A percentile compares a stretch with the other conserved stretches of the same genome.
Conservation (phyloP, 2,797 vertebrate species). For the Myotis vivesi region DNA sequence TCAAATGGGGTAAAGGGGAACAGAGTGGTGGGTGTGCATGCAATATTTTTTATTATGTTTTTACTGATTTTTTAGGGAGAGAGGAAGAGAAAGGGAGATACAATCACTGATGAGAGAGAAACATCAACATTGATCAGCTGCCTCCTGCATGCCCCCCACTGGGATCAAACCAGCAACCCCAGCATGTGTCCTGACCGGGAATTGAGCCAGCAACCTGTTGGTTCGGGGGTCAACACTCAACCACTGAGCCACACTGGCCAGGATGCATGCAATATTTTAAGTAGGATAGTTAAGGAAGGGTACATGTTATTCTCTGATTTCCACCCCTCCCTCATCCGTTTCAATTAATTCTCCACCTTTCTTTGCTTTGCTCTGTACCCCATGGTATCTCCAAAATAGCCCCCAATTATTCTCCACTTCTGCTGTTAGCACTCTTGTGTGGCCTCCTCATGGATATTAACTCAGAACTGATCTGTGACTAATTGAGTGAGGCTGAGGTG, state of each 20-base stretch:
- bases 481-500: not conserved
- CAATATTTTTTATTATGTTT: not conserved
- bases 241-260: too few relatives aligned
- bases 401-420: not conserved
- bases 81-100: too few relatives aligned
- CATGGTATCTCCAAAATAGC: not conserved
- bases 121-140: too few relatives aligned
- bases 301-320: not conserved
- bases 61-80: too few relatives aligned
- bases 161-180: too few relatives aligned
- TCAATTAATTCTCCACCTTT: not conserved
- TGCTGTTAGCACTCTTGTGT: not conserved
- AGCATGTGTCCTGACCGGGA: too few relatives aligned
- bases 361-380: not conserved
- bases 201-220: too few relatives aligned
- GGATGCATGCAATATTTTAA: not conserved
- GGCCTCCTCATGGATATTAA: not conserved
- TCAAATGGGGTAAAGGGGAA: not conserved
- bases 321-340: not conserved
- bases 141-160: too few relatives aligned
- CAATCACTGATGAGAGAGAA: too few relatives aligned
- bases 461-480: not conserved
- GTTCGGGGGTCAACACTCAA: too few relatives aligned
- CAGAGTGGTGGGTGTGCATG: not conserved
- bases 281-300: not conserved